A percentile compares a stretch with the other conserved stretches of the same genome.
These are phyloP conservation scores for Notolepis coatsorum DNA, from an alignment of 2,797 vertebrate genomes.

Conservation along the genomic window DNA sequence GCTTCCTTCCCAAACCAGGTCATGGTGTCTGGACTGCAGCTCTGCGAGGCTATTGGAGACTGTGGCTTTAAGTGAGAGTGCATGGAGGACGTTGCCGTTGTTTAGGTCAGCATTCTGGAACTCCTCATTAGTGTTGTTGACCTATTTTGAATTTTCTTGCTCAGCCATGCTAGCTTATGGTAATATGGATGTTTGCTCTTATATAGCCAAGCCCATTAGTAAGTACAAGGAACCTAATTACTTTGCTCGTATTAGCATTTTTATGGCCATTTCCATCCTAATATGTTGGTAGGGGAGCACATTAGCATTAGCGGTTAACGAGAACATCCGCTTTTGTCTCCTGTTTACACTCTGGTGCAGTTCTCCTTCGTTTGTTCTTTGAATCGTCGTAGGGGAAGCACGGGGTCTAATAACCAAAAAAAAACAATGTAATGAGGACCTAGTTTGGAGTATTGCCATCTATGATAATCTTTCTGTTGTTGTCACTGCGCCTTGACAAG, in stretches of 20 bases:
- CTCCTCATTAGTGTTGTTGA: constrained; percentile 8
- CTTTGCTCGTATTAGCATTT: constrained; percentile 1
- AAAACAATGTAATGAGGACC: neutral
- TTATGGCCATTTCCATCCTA: constrained; percentile 7
- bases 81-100: neutral
- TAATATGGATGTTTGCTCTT: constrained; percentile 4
- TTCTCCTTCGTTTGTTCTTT: neutral
- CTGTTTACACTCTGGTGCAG: neutral
- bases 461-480: neutral
- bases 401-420: neutral
- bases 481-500: neutral
- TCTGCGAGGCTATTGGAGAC: too few relatives aligned
- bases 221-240: neutral
- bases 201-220: neutral
- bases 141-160: constrained; percentile 8
- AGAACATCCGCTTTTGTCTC: neutral
- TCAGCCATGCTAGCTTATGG: neutral
- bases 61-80: neutral
- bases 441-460: neutral
- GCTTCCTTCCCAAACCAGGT: too few relatives aligned
- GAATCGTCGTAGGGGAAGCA: too few relatives aligned
- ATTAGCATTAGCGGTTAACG: constrained; percentile 5
- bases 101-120: neutral
- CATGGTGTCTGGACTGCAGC: neutral
- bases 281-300: neutral